These are phyloP conservation scores for Channa maculata DNA, from an alignment of 2,113 vertebrate species.

Conservation along the genomic window DNA sequence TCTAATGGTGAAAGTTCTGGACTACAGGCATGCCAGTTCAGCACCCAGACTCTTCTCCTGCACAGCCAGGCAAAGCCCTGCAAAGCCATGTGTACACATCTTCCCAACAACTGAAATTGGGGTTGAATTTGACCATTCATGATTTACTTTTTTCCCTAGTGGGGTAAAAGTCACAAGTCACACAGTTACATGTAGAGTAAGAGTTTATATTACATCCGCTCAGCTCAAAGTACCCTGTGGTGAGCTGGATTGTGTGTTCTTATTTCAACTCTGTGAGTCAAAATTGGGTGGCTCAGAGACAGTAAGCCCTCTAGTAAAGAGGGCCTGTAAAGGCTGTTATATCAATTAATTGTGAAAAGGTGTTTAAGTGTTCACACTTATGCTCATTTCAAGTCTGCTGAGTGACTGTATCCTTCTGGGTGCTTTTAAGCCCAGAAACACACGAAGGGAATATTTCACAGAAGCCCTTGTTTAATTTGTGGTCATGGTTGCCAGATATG, in stretches of 20 bases:
- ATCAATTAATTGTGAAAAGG: constrained; percentile 63
- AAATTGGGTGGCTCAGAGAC: constrained; percentile 55
- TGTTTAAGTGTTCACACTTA: constrained; percentile 53
- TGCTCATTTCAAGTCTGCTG: constrained; percentile 35
- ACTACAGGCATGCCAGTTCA: too few species aligned
- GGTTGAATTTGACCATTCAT: too few species aligned
- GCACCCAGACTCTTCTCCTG: too few species aligned
- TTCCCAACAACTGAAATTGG: too few species aligned
- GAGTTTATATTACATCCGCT: constrained; percentile 27
- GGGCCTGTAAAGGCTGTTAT: constrained; percentile 38
- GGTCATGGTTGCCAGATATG: constrained; percentile 80
- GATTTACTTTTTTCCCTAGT: neutral
- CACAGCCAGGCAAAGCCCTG: too few species aligned
- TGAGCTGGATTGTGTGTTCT: constrained; percentile 43
- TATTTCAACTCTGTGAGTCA: constrained; percentile 50
- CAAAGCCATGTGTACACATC: too few species aligned
- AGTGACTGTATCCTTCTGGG: constrained; percentile 55
- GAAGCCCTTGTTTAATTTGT: constrained; percentile 71
- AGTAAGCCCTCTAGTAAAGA: constrained; percentile 40
- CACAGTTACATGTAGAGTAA: constrained; percentile 9
- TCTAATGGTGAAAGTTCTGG: too few species aligned
- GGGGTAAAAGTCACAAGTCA: neutral
- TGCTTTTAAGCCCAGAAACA: constrained; percentile 53
- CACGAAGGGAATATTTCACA: constrained; percentile 71
- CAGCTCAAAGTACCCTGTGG: constrained; percentile 16